Evolutionary conservation across 2,113 vertebrate genomes (phyloP), one percentile per base, ranked within the genome.

Genomic region (Corythoichthys haematopterus): DNA sequence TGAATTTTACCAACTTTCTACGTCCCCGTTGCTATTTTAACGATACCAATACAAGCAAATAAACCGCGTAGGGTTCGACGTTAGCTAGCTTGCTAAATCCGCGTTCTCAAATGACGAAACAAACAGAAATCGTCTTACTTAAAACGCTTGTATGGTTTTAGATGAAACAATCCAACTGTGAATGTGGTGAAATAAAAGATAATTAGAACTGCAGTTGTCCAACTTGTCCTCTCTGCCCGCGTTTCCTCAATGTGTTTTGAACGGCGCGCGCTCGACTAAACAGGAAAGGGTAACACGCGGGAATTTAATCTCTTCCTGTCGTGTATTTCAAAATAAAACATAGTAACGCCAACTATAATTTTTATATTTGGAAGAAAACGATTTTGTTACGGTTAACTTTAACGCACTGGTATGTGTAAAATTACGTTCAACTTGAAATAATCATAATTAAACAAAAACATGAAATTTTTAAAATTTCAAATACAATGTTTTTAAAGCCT

Each of bases 231-330:
- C 0, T 8, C 48, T 62, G 52, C 73, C 57, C 85, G 82, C 84
- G 77, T 63, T 83, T 80, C 73, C 71, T n/a, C 51, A 4, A 9
- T 5, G 28, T 76, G 74, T 87, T 88, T 88, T 83, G 74, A 86
- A 83, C 12, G 71, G 70, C 77, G 78, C 88, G 85, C 64, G 16
- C 9, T 9, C 6, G 45, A 70, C 2, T 0, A 5, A 7, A 53
- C 53, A 40, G 72, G 86, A 87, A 83, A 1, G 75, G 69, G 81
- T 81, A 82, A 15, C 36, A 7, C n/a, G 40, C 11, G 56, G 53
- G 1, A 8, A 15, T 4, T 58, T 64, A 75, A 60, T 16, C 11
- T 1, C 35, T 28, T 50, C 40, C 3, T 12, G 33, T 33, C 0
- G 0, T 2, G 2, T 1, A 2, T 14, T 72, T 77, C 62, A 79